Evolutionary conservation across 2,113 vertebrate genomes (phyloP), one percentile per base, ranked within the genome.

Genomic region (Sinocyclocheilus grahami): DNA sequence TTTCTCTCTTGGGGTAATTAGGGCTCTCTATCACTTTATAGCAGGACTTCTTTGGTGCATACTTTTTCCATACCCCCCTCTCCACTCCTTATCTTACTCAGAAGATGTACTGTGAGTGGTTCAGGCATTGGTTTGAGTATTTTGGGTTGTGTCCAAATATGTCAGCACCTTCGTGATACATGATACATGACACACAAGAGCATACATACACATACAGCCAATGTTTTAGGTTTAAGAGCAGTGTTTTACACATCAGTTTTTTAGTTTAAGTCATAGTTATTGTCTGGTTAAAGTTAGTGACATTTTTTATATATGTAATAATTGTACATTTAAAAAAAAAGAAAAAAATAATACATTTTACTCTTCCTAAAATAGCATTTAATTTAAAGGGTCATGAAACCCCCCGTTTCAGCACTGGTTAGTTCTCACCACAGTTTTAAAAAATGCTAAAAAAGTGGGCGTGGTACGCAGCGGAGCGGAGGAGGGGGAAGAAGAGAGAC

Each of bases 111-210:
- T 76, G 72, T 76, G 72, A 48, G 1, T 0, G 11, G 22, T 48
- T 48, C 72, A 76, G 42, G n/a, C 14, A 4, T 81, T 65, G 60
- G 37, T 48, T 65, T 81, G 60, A 81, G 60, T 48, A 48, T 81
- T 81, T 65, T 81, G 60, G 79, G 39, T 81, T 48, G 60, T 48
- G 37, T 81, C 79, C 79, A 65, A 16, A 16, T 42, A 63, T 81
- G 79, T 81, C 79, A 67, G 60, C 79, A 81, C 79, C n/a, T 81
- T 81, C n/a, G 27, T 62, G 78, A 80, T 80, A 24, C 55, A 37
- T 46, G n/a, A 46, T 46, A 75, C 42, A 76, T 76, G 12, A 75
- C 30, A 79, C 39, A 81, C 24, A 14, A 55, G 8, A 65, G 37
- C n/a, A 81, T 42, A 65, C 60, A 30, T 37, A 62, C 18, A 55